phyloP scores from a whole-genome alignment of 2,888 invertebrate genomes.

The Ganaspis brasiliensis region DNA sequence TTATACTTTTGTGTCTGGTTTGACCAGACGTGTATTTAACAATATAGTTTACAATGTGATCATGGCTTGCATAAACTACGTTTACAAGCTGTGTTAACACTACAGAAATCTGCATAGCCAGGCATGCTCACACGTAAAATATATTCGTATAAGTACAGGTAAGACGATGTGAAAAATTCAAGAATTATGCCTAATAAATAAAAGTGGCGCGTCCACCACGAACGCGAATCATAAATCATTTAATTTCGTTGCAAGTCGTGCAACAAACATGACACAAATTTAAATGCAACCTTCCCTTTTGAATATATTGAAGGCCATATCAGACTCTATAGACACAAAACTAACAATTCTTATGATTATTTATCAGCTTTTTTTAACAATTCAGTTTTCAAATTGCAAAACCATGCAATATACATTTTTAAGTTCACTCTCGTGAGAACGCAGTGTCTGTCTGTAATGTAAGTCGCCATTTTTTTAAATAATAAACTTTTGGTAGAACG shows the following conservation, averaged over 20 bases:
- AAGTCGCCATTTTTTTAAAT: no score
- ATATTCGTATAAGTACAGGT: neutral
- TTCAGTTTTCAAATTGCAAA: no score
- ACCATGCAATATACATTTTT: no score
- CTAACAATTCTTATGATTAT: neutral
- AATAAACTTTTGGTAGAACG: no score
- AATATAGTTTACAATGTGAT: conserved; percentile 37
- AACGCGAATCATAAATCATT: conserved; percentile 20
- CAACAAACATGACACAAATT: conserved; percentile 28
- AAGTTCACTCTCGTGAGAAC: no score
- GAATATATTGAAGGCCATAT: neutral
- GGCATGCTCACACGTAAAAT: conserved; percentile 9
- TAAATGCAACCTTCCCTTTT: conserved; percentile 20
- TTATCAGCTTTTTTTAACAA: no score
- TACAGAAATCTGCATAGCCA: conserved; percentile 27
- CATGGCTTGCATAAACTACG: conserved; percentile 28
- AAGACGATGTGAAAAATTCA: conserved; percentile 17
- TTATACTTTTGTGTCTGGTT: neutral
- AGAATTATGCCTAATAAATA: conserved; percentile 38
- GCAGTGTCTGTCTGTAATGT: no score
- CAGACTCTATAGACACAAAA: neutral
- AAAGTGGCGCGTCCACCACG: conserved; percentile 24
- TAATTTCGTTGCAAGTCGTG: conserved; percentile 23
- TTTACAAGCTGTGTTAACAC: conserved; percentile 31
- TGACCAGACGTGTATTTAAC: neutral